A percentile compares a stretch with the other conserved stretches of the same genome.
Evolutionary conservation across 2,797 vertebrate genomes (phyloP).

Genomic region (Amblyopsis hoosieri): DNA sequence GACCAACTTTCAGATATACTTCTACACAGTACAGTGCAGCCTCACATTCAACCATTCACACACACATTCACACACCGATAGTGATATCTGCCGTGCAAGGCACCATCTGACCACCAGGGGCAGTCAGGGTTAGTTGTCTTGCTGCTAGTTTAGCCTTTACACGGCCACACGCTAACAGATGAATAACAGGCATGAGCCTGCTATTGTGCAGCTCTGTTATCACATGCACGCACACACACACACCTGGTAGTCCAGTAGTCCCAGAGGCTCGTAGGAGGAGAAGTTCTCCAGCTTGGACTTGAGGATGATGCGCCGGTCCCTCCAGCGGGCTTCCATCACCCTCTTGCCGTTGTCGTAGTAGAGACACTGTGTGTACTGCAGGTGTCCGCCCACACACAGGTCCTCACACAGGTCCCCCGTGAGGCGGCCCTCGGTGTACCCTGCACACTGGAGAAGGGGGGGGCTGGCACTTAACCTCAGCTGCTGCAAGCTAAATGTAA

Average conservation of each 20-base stretch:
- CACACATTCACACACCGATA: too few species aligned
- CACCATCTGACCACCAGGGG: too few species aligned
- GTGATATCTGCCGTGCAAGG: too few species aligned
- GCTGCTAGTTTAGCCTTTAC: too few species aligned
- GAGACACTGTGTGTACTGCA: slow-evolving; percentile 89
- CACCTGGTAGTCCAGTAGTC: slow-evolving; percentile 79
- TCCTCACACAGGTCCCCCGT: slow-evolving; percentile 92
- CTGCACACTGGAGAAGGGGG: slow-evolving; percentile 79
- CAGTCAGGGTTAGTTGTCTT: too few species aligned
- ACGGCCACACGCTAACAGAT: neutral
- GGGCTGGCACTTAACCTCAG: neutral
- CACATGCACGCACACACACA: slow-evolving; percentile 3
- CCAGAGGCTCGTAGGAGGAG: slow-evolving; percentile 85
- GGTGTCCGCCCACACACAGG: slow-evolving; percentile 82
- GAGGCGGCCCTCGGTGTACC: slow-evolving; percentile 83
- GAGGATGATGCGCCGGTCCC: slow-evolving; percentile 84
- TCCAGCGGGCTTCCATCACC: slow-evolving; percentile 92
- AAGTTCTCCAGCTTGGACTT: slow-evolving; percentile 94
- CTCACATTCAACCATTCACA: too few species aligned
- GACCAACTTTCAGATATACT: too few species aligned
- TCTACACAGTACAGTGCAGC: too few species aligned
- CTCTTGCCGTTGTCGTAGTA: slow-evolving; percentile 94
- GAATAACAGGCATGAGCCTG: too few species aligned
- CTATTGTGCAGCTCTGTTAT: neutral
- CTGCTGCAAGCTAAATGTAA: neutral